Percentiles rank a stretch among this genome's conserved stretches.
These are phyloP conservation scores for Sebastiscus albofasciatus DNA, from an alignment of 2,797 vertebrate species.

Conservation along the genomic window DNA sequence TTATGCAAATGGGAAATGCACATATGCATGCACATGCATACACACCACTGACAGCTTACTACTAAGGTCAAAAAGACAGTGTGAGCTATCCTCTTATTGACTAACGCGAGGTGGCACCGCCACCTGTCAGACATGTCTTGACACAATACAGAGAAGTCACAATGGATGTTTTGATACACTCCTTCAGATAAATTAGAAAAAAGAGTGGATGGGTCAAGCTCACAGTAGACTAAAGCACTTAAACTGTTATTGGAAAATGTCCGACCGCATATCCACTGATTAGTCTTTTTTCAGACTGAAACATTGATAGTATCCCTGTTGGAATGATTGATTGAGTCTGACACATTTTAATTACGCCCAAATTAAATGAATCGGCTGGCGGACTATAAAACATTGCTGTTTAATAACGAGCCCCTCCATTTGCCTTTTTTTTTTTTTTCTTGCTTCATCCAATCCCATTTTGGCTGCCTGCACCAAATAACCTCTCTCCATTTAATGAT, in stretches of 20 bases:
- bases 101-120: slow-evolving; percentile 48
- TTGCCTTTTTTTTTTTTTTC: slow-evolving; percentile 56
- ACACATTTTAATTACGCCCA: slow-evolving; percentile 83
- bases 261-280: slow-evolving; percentile 68
- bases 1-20: slow-evolving; percentile 77
- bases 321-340: slow-evolving; percentile 84
- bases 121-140: slow-evolving; percentile 67
- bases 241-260: slow-evolving; percentile 76
- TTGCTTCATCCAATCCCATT: slow-evolving; percentile 80
- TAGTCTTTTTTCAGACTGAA: slow-evolving; percentile 75
- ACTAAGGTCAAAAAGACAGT: slow-evolving; percentile 68
- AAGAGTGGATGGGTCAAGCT: slow-evolving; percentile 60
- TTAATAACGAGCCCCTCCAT: slow-evolving; percentile 80
- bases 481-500: slow-evolving; percentile 84
- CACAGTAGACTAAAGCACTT: slow-evolving; percentile 57
- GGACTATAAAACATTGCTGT: slow-evolving; percentile 84
- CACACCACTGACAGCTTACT: slow-evolving; percentile 55
- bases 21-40: slow-evolving; percentile 54
- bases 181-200: slow-evolving; percentile 41
- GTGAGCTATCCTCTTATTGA: slow-evolving; percentile 54
- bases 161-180: slow-evolving; percentile 55
- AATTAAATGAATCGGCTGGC: slow-evolving; percentile 84
- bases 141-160: slow-evolving; percentile 36
- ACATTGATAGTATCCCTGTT: slow-evolving; percentile 78
- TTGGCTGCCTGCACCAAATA: slow-evolving; percentile 78